These are phyloP conservation scores for Athalia circularis DNA, from an alignment of 2,888 invertebrate genomes.

Conservation along the genomic window DNA sequence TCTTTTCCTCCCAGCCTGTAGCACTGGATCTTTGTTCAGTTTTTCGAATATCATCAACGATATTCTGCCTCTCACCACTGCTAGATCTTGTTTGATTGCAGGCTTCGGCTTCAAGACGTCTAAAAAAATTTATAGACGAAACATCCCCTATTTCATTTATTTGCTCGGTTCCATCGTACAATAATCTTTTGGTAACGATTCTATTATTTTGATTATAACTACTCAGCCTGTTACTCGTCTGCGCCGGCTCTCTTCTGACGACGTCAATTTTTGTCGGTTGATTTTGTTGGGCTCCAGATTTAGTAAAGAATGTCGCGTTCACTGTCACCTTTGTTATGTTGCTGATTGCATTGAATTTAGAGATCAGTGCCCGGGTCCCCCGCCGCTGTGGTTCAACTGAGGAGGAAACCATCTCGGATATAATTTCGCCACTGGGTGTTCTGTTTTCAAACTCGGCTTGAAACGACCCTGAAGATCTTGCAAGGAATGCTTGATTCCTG, in stretches of 20 bases:
- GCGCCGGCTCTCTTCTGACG: conserved; percentile 76
- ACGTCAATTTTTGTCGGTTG: conserved; percentile 25
- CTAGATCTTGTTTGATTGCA: too few relatives aligned
- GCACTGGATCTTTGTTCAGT: neutral
- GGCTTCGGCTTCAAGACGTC: conserved; percentile 36
- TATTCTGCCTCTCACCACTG: neutral
- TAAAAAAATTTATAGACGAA: conserved; percentile 38
- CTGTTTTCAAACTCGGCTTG: conserved; percentile 51
- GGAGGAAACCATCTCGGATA: conserved; percentile 65
- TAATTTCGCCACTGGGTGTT: conserved; percentile 60
- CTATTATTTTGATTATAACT: conserved; percentile 12
- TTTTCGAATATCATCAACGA: neutral
- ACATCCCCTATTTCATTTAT: conserved; percentile 15
- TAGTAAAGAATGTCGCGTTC: conserved; percentile 75
- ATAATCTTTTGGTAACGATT: conserved; percentile 23
- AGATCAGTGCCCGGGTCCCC: conserved; percentile 77
- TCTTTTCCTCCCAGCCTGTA: conserved; percentile 57
- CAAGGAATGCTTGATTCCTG: conserved; percentile 62
- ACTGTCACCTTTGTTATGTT: conserved; percentile 77
- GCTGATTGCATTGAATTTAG: conserved; percentile 80
- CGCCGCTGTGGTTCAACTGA: conserved; percentile 65
- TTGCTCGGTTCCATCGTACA: conserved; percentile 38
- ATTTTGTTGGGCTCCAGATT: conserved; percentile 54
- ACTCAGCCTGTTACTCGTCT: conserved; percentile 65
- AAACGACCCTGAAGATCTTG: conserved; percentile 55